Base-by-base conservation (phyloP, 1,140 invertebrate genomes). In the Tenebrio molitor region DNA sequence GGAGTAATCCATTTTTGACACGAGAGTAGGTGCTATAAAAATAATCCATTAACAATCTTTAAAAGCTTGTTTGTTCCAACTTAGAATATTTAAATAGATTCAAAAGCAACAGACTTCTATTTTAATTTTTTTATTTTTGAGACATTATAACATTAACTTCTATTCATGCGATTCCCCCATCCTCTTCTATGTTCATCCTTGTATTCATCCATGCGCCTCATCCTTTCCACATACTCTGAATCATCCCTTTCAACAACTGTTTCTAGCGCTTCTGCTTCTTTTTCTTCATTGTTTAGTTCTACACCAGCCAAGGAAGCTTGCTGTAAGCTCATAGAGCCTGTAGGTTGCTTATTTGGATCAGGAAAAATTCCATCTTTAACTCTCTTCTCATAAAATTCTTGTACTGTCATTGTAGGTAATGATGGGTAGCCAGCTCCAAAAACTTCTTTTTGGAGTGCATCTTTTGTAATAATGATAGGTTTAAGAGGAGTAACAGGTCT, bases 381-480 rank as follows among this genome's bases (percentile, higher is more conserved):
- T 76, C 95, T 89, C 83, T 97, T 88, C 46, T 97, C 91, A 83
- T 97, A 98, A 85, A 99, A 98, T 84, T 99, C 97, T 79, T 98
- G 91, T 0, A 99, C 92, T 0, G 95, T 96, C 84, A 97, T 87
- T 0, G 94, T 90, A 0, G 97, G 97, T 67, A 98, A 81, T 80
- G 94, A 92, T 0, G 97, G 97, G 88, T 99, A 99, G 0, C 97
- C 98, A 34, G 91, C 84, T 4, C 98, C 98, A 86, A 91, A 98
- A 1, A 99, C 94, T 72, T 95, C 88, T 84, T 98, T 99, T 84
- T 99, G 96, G 0, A 93, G 71, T 33, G 89, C 90, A 84, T 97
- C 92, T 78, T 91, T 91, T 0, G 97, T 97, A 21, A 99, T 95
- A 53, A 99, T 97, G 71, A 99, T 93, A 0, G 97, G 95, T 82